Base-by-base conservation (phyloP, 2,797 vertebrate species). In the Poeciliopsis infans region DNA sequence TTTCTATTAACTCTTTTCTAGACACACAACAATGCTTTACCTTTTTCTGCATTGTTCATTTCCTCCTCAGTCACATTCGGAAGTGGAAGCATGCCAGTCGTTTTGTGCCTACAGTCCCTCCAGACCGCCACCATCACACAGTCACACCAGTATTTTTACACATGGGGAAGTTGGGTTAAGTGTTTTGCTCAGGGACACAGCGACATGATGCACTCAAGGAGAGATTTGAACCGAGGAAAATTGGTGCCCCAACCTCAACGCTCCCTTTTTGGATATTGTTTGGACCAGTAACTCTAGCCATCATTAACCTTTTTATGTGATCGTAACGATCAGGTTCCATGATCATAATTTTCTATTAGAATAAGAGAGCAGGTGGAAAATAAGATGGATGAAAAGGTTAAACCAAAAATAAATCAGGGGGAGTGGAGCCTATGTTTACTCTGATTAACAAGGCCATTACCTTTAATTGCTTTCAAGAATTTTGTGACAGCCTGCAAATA, bases 401-500 rank as follows among this genome's bases (percentile, higher is more conserved):
- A 93, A 85, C 57, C 87, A 72, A 90, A 92, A 90, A 92, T 91
- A 91, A 93, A 94, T 93, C 72, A 79, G 81, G 85, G 82, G 85
- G 81, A 88, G 84, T 77, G 82, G 76, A 81, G 85, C 84, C 83
- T 83, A 79, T 92, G 88, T 93, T 93, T 93, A 92, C 84, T 83
- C 88, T 92, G 91, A 95, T 94, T 94, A 94, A 94, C 90, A 88
- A 88, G 86, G 72, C 80, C 89, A 94, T 95, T 94, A 94, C 61
- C 78, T 81, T 79, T 91, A 94, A 95, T 94, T 93, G 92, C 89
- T 90, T 90, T 91, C 85, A 87, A 81, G 89, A 90, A 89, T 81
- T 74, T 75, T 80, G 78, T 81, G 85, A 80, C 87, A 51, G 76
- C 64, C 43, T 51, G 49, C 23, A 75, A 86, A 88, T 47, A 53